Evolutionary conservation across 2,888 invertebrate species (phyloP), one percentile per base, ranked within the genome.

Genomic region (Pterostichus niger): DNA sequence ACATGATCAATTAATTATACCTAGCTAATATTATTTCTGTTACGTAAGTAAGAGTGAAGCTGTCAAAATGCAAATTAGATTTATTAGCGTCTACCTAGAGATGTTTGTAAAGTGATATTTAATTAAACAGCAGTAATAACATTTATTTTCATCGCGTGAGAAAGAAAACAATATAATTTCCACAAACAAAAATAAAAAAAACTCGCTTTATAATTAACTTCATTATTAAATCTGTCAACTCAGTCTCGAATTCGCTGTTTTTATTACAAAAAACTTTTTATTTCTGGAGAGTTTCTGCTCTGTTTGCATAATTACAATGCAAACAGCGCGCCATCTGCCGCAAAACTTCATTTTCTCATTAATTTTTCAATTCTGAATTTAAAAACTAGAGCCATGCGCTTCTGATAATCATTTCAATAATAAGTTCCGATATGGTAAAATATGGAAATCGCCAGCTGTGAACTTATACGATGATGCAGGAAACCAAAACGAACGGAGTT

Each of bases 301-400:
- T 33, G 64, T 71, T 71, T 40, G 44, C 68, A 71, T 71, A 71
- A 71, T 71, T 71, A 71, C 44, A 64, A 64, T 44, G 44, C 68
- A 17, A 71, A 40, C 44, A 71, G 15, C 15, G 6, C 11, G 11
- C 33, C 68, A 71, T 71, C 68, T 71, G 68, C 68, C 68, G 40
- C 44, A n/a, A 64, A 35, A 71, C 40, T 71, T 71, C 17, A 71
- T 71, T 71, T 71, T 71, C 68, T 71, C 68, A 71, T 71, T 71
- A 71, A 71, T 71, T 71, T 71, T 71, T 71, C 68, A 71, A 71
- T 71, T 71, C 68, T 17, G 17, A 71, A 64, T 64, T 71, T 44
- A 71, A 71, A 71, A 71, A 71, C 68, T 71, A 44, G 44, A 44
- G 17, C 15, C 46, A 71, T 44, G 68, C 24, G 64, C 11, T 31